Percentiles rank a stretch among this genome's conserved stretches.
phyloP scores from a whole-genome alignment of 2,113 vertebrate genomes.

The Loxodonta africana region DNA sequence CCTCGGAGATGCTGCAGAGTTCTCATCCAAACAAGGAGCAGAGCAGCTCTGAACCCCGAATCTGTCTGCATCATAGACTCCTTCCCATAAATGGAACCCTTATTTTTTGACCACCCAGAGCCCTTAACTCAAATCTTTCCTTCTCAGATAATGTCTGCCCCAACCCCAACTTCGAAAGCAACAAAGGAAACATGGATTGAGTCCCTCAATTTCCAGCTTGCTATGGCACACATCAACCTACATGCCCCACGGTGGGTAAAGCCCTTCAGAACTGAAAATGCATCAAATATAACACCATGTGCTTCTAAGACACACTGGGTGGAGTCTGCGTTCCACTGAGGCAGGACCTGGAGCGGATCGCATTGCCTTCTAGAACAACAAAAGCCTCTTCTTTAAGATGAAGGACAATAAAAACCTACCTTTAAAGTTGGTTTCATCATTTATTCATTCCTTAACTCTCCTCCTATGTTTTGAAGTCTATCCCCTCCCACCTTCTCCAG shows the following conservation, averaged over 20 bases:
- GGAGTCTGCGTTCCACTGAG: not conserved
- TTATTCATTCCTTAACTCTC: not conserved
- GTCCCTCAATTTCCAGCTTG: not conserved
- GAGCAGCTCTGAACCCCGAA: not conserved
- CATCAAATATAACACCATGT: not conserved
- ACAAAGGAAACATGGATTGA: not conserved
- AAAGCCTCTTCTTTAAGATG: not conserved
- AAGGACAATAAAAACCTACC: accelerated
- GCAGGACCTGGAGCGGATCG: not conserved
- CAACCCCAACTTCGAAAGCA: not conserved
- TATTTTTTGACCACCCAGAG: not conserved
- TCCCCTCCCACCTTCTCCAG: not conserved
- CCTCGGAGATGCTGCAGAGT: not conserved
- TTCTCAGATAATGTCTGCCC: not conserved
- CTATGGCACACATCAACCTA: not conserved
- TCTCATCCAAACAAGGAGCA: not conserved
- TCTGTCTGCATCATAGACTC: not conserved
- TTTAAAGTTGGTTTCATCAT: not conserved
- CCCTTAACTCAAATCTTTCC: not conserved
- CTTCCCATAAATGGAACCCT: not conserved
- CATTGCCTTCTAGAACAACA: not conserved
- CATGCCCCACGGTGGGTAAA: not conserved
- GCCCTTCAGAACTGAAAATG: not conserved
- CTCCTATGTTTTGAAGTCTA: not conserved
- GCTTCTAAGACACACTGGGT: not conserved